phyloP scores from a whole-genome alignment of 2,888 invertebrate species.

The Andrena marginata region DNA sequence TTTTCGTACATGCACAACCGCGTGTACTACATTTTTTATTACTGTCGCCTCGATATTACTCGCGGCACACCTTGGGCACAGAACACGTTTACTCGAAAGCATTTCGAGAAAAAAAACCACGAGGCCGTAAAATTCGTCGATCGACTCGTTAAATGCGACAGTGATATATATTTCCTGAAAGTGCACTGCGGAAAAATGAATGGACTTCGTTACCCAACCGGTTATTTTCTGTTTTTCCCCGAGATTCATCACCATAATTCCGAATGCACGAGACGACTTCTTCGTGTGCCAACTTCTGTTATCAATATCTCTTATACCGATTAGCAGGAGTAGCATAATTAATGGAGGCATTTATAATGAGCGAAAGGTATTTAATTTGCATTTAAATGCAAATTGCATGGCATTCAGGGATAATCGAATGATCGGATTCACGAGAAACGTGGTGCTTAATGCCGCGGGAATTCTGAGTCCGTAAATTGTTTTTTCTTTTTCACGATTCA shows the following conservation, averaged over 20 bases:
- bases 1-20: no score
- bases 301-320: constrained; percentile 48
- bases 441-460: neutral
- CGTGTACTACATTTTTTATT: no score
- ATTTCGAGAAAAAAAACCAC: neutral
- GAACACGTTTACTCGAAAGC: no score
- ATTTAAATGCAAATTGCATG: constrained; percentile 31
- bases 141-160: neutral
- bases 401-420: constrained; percentile 33
- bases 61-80: no score
- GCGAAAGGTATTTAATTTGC: constrained; percentile 43
- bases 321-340: constrained; percentile 43
- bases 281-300: constrained; percentile 44
- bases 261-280: constrained; percentile 14
- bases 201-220: neutral
- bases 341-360: constrained; percentile 45
- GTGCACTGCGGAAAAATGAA: neutral
- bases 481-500: neutral
- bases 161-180: neutral
- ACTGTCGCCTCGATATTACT: no score
- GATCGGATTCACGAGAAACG: constrained; percentile 30
- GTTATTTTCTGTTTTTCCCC: constrained; percentile 33
- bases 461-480: neutral
- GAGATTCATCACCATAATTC: constrained; percentile 29
- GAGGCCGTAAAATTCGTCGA: neutral